phyloP scores from a whole-genome alignment of 2,797 vertebrate species.

The Typhlichthys eigenmanni region DNA sequence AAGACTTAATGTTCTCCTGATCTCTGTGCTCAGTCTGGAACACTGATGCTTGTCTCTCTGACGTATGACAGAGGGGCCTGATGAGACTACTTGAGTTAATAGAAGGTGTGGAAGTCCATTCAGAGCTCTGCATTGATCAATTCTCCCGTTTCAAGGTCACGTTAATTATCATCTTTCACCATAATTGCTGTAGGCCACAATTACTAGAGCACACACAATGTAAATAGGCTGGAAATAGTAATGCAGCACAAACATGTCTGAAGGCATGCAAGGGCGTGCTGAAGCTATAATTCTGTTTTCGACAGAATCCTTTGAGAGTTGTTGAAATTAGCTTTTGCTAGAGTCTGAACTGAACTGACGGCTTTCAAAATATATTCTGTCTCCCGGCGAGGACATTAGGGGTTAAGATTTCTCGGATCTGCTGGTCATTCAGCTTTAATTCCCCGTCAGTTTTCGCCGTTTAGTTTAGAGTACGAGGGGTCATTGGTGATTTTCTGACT shows the following conservation, averaged over 20 bases:
- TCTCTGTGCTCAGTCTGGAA: constrained; percentile 51
- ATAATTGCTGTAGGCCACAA: constrained; percentile 63
- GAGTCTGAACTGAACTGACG: constrained; percentile 52
- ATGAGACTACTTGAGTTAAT: constrained; percentile 52
- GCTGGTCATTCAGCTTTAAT: constrained; percentile 37
- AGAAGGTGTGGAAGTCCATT: constrained; percentile 46
- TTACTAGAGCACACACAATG: constrained; percentile 56
- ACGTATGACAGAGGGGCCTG: constrained; percentile 44
- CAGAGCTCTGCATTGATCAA: constrained; percentile 55
- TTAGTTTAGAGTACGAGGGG: constrained; percentile 44
- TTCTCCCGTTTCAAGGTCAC: constrained; percentile 53
- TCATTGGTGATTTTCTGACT: constrained; percentile 45
- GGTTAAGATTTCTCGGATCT: constrained; percentile 59
- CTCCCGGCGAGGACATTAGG: constrained; percentile 50
- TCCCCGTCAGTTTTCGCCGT: constrained; percentile 32
- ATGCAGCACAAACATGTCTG: constrained; percentile 57
- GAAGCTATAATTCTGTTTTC: constrained; percentile 36
- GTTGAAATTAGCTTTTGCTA: constrained; percentile 60
- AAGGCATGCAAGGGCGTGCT: constrained; percentile 44
- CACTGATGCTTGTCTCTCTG: constrained; percentile 49
- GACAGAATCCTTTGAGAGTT: constrained; percentile 55
- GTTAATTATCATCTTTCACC: constrained; percentile 48
- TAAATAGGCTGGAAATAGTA: constrained; percentile 52
- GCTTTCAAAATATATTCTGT: constrained; percentile 50
- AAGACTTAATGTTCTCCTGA: constrained; percentile 64